phyloP scores from a whole-genome alignment of 1,140 invertebrate genomes.

The Temnothorax longispinosus region DNA sequence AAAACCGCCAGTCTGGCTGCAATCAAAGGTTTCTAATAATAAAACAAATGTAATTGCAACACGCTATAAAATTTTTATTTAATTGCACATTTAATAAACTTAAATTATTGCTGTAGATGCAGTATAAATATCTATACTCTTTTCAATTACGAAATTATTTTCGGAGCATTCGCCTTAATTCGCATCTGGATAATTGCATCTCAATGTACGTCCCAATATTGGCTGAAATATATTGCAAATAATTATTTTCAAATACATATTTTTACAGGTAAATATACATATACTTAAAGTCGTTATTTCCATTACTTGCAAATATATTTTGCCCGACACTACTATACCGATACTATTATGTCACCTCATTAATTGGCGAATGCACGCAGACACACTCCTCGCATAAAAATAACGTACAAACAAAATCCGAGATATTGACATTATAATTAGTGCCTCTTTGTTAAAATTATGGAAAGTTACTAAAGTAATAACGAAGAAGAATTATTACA shows the following conservation, averaged over 20 bases:
- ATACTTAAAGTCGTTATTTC: background rate
- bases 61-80: too few species aligned
- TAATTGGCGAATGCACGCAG: constrained; percentile 3
- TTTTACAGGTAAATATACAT: background rate
- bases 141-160: too few species aligned
- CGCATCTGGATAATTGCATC: background rate
- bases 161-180: background rate
- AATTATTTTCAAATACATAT: constrained; percentile 23
- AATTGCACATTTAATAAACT: too few species aligned
- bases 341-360: background rate
- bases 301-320: constrained; percentile 17
- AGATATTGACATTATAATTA: constrained; percentile 44
- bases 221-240: constrained; percentile 14
- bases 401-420: constrained; percentile 32
- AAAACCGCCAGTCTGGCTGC: too few species aligned
- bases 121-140: too few species aligned
- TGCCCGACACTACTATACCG: background rate
- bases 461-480: constrained; percentile 44
- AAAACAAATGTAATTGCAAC: too few species aligned
- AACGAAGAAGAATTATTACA: constrained; percentile 26
- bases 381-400: constrained; percentile 7
- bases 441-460: constrained; percentile 45
- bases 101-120: too few species aligned
- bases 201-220: background rate
- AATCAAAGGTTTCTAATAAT: too few species aligned